phyloP scores from a whole-genome alignment of 2,113 vertebrate species.

The Syngnathoides biaculeatus region DNA sequence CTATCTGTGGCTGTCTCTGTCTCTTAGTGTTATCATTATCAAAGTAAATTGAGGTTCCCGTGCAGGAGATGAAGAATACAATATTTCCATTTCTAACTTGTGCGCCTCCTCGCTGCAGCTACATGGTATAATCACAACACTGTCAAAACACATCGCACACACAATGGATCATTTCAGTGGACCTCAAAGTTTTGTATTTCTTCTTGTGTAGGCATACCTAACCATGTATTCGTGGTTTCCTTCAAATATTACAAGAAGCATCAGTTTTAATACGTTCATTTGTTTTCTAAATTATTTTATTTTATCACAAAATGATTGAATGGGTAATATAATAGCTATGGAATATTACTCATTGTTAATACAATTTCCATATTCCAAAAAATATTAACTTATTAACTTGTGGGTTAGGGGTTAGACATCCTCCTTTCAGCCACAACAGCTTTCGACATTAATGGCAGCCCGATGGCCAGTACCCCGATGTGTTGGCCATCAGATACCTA shows the following conservation, averaged over 20 bases:
- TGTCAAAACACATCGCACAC: conserved; percentile 57
- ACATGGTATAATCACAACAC: conserved; percentile 56
- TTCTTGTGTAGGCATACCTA: neutral
- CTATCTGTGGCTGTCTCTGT: conserved; percentile 53
- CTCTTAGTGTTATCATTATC: conserved; percentile 67
- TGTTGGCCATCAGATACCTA: too few species aligned
- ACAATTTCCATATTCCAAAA: neutral
- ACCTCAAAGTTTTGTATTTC: conserved; percentile 17
- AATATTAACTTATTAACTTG: neutral
- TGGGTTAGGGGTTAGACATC: too few species aligned
- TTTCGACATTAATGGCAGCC: too few species aligned
- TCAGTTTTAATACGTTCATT: neutral
- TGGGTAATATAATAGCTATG: too few species aligned
- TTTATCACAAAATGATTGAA: neutral
- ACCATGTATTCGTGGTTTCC: neutral
- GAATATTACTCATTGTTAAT: too few species aligned
- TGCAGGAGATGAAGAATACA: conserved; percentile 59
- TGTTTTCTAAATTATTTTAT: neutral
- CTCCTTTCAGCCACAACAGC: too few species aligned
- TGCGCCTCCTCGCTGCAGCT: conserved; percentile 25
- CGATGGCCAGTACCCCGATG: too few species aligned
- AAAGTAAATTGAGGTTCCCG: conserved; percentile 55
- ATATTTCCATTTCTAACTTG: conserved; percentile 62
- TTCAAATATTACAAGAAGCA: neutral
- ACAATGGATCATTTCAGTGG: conserved; percentile 46